Evolutionary conservation across 1,140 invertebrate species (phyloP).

Genomic region (Metopolophium dirhodum): DNA sequence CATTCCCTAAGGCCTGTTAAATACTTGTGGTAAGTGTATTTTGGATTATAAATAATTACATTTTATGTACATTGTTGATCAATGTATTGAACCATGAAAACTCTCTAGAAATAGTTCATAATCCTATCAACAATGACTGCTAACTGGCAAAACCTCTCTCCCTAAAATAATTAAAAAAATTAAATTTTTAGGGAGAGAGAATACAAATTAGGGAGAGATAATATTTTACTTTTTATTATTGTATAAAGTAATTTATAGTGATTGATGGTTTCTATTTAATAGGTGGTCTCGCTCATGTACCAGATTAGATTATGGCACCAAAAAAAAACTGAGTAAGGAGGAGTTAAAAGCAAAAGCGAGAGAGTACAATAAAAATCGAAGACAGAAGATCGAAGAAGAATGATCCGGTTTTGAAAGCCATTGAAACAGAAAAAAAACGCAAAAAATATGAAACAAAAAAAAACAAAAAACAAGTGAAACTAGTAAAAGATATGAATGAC

Average conservation of each 20-base stretch:
- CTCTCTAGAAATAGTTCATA: background rate
- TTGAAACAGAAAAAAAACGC: slow-evolving; percentile 6
- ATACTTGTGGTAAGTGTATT: slow-evolving; percentile 7
- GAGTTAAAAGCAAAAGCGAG: slow-evolving; percentile 26
- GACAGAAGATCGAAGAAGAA: slow-evolving; percentile 42
- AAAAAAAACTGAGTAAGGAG: slow-evolving; percentile 36
- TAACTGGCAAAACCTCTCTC: background rate
- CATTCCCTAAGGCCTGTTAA: background rate
- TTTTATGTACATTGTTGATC: background rate
- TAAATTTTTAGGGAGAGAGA: slow-evolving; percentile 13
- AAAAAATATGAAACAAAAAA: slow-evolving; percentile 41
- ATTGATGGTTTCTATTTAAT: slow-evolving; percentile 4
- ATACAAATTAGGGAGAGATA: background rate
- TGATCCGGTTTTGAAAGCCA: background rate
- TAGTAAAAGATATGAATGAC: slow-evolving; percentile 45
- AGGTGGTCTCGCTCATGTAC: background rate
- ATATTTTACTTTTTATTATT: background rate
- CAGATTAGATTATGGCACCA: slow-evolving; percentile 4
- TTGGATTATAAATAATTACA: background rate
- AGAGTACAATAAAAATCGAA: slow-evolving; percentile 28
- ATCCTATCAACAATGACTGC: background rate
- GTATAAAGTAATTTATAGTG: background rate
- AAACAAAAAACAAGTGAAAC: slow-evolving; percentile 21
- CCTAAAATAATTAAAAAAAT: background rate
- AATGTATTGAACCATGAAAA: background rate